Evolutionary conservation across 2,888 invertebrate genomes (phyloP).

Genomic region (Leistus spinibarbis): DNA sequence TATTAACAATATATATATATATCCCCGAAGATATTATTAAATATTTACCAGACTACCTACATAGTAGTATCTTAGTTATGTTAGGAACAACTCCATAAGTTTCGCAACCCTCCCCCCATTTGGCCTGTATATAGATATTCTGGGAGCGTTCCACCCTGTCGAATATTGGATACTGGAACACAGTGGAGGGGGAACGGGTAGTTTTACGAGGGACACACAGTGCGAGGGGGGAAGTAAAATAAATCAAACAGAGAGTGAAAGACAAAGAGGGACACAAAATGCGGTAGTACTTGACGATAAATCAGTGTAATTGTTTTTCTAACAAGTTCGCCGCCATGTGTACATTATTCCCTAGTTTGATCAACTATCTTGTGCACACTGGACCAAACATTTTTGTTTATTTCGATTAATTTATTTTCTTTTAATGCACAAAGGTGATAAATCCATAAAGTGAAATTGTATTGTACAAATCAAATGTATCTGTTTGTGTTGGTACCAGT

Average conservation of each 20-base stretch:
- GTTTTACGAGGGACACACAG: background rate
- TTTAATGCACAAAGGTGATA: too few species aligned
- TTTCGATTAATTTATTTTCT: too few species aligned
- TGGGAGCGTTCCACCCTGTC: background rate
- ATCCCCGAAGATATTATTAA: background rate
- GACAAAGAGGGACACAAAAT: background rate
- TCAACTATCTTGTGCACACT: background rate
- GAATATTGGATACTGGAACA: background rate
- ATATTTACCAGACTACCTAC: background rate
- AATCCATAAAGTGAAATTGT: too few species aligned
- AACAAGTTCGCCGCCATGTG: conserved; percentile 44
- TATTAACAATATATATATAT: background rate
- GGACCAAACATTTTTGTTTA: too few species aligned
- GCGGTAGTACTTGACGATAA: conserved; percentile 40
- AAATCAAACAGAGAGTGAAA: conserved; percentile 19
- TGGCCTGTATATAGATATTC: background rate
- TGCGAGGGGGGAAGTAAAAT: conserved; percentile 2
- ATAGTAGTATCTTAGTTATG: background rate
- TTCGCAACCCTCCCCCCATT: background rate
- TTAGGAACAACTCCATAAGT: background rate
- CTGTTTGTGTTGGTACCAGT: too few species aligned
- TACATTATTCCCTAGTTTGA: background rate
- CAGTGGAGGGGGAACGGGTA: background rate
- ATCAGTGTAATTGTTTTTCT: conserved; percentile 47
- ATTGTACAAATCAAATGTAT: too few species aligned